phyloP scores from a whole-genome alignment of 2,888 invertebrate species.

The Halocaridina rubra region DNA sequence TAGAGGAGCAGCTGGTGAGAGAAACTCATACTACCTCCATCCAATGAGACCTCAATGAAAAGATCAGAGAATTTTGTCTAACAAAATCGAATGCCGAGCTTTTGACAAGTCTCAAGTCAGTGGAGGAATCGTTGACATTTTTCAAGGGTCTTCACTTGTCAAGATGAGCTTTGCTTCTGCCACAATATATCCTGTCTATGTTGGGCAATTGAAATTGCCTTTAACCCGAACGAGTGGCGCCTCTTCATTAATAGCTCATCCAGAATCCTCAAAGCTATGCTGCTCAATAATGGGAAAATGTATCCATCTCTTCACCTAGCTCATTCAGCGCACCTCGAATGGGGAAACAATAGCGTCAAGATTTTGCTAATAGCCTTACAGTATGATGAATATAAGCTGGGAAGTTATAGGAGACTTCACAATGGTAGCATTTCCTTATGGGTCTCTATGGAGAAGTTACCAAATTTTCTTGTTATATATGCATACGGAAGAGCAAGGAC shows the following conservation, averaged over 20 bases:
- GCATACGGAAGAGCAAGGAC: no score
- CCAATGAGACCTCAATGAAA: no score
- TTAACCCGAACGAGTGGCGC: neutral
- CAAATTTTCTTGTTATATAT: no score
- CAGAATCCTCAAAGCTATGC: neutral
- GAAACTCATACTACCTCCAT: no score
- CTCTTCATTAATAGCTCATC: neutral
- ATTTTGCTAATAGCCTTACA: neutral
- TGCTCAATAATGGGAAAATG: neutral
- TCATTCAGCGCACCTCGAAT: neutral
- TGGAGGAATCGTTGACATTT: neutral
- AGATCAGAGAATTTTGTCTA: no score
- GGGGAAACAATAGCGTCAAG: neutral
- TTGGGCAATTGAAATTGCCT: neutral
- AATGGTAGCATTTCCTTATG: no score
- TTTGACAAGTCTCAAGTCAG: neutral
- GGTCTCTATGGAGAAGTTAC: no score
- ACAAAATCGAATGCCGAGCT: no score
- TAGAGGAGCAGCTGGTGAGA: no score
- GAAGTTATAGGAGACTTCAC: no score
- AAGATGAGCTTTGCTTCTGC: constrained; percentile 6
- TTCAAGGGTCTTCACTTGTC: neutral
- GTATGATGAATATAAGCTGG: neutral
- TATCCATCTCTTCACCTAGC: neutral
- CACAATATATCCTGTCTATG: neutral